Percentiles rank a stretch among this genome's conserved stretches.
These are phyloP conservation scores for Heterodera filipjevi DNA, from an alignment of 2,888 invertebrate genomes.

Conservation along the genomic window DNA sequence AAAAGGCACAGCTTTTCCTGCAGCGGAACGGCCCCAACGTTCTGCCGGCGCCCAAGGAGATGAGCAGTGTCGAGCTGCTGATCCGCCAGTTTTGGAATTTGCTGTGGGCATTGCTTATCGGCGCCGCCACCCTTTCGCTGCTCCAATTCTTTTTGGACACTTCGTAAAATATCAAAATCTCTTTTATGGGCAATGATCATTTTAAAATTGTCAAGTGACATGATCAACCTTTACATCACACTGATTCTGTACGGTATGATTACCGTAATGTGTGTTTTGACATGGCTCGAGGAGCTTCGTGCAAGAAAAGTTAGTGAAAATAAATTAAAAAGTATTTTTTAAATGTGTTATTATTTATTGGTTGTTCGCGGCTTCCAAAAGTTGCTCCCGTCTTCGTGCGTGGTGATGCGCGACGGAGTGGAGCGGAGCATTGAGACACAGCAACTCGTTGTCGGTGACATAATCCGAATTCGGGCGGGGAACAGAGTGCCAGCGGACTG, in stretches of 20 bases:
- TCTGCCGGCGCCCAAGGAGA: conserved; percentile 47
- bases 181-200: not conserved
- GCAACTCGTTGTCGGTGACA: conserved; percentile 54
- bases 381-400: conserved; percentile 51
- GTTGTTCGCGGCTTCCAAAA: conserved; percentile 54
- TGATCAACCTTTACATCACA: conserved; percentile 51
- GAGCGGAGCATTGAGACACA: conserved; percentile 48
- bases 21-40: conserved; percentile 46
- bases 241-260: conserved; percentile 55
- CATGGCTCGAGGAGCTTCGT: conserved; percentile 53
- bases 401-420: conserved; percentile 52
- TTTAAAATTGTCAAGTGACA: conserved; percentile 37
- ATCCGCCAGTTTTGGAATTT: conserved; percentile 46
- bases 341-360: conserved; percentile 6
- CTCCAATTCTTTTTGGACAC: conserved; percentile 36
- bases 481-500: conserved; percentile 54
- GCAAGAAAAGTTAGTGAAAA: conserved; percentile 39
- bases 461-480: conserved; percentile 53
- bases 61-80: conserved; percentile 45
- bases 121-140: conserved; percentile 38
- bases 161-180: not conserved
- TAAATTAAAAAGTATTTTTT: not conserved
- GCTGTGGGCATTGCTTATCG: conserved; percentile 43
- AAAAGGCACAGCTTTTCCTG: conserved; percentile 25
- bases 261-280: conserved; percentile 54